Evolutionary conservation across 2,888 invertebrate genomes (phyloP).

Genomic region (Drosophila kuntzei): DNA sequence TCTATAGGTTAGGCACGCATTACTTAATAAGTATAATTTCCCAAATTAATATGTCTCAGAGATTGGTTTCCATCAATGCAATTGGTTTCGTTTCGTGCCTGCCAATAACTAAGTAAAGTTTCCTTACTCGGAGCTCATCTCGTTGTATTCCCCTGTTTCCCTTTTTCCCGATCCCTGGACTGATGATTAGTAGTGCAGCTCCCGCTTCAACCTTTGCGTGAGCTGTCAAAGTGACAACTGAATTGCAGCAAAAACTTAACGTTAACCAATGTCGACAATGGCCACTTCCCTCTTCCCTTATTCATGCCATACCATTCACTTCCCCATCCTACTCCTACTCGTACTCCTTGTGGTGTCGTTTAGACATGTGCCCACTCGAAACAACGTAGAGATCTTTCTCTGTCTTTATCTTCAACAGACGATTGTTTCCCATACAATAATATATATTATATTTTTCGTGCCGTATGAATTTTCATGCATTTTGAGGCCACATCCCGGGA

Average conservation of each 20-base stretch:
- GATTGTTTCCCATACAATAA: constrained; percentile 79
- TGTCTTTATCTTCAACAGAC: constrained; percentile 36
- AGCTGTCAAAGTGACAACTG: constrained; percentile 78
- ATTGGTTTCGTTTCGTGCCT: constrained; percentile 70
- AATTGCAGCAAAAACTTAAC: constrained; percentile 65
- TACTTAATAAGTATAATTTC: constrained; percentile 32
- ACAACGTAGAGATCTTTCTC: constrained; percentile 33
- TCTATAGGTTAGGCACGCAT: constrained; percentile 13
- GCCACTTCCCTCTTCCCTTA: not conserved
- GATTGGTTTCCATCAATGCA: constrained; percentile 50
- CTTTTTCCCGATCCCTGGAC: constrained; percentile 26
- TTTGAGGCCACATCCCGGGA: constrained; percentile 69
- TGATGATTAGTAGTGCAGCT: constrained; percentile 60
- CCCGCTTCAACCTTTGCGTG: constrained; percentile 69
- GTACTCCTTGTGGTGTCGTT: constrained; percentile 15
- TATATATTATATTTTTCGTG: constrained; percentile 46
- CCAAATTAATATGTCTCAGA: constrained; percentile 34
- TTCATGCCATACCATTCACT: not conserved
- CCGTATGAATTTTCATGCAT: constrained; percentile 74
- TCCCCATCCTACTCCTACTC: not conserved
- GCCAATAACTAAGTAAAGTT: constrained; percentile 58
- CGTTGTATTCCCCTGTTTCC: constrained; percentile 17
- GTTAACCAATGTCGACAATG: constrained; percentile 67
- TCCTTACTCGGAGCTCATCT: constrained; percentile 22
- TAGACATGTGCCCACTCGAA: constrained; percentile 42